Base-by-base conservation (phyloP, 2,113 vertebrate genomes). In the Erythrocercus mccallii region DNA sequence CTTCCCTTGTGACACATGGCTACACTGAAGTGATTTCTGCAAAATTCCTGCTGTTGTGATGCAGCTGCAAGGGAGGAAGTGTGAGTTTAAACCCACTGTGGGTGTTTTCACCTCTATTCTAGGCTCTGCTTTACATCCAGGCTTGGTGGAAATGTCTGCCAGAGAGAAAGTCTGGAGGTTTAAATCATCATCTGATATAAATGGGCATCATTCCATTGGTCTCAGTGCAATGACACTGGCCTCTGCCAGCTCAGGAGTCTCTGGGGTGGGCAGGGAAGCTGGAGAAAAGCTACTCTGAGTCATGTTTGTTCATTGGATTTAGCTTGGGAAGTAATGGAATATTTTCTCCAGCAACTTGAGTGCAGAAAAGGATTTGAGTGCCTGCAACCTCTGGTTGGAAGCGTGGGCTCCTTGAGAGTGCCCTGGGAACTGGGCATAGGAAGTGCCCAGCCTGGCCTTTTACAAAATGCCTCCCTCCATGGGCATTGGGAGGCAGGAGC, bases 121-220 rank as follows among this genome's bases (percentile, higher is more conserved):
- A 61, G 53, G 38, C 44, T 74, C 15, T 61, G 61, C 53, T 69
- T 89, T 85, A 57, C 47, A 51, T 57, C 40, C n/a, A 35, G 53
- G 40, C 65, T 78, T 4, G 4, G 57, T 73, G 66, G 92, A 61
- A 73, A 31, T 19, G 12, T 64, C 37, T 69, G 58, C 47, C 44
- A 42, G 37, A 88, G 70, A 72, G 68, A 30, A 68, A 47, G 54
- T 56, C 57, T 37, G n/a, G 77, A 50, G 48, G 25, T 90, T 81
- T 81, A 78, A 92, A 81, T 62, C 56, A 71, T n/a, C 88, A 74
- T 66, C 48, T 94, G 69, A 64, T 72, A 48, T 19, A 92, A 92
- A 69, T 69, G 57, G 61, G 66, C 77, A 35, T 81, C 33, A 5
- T 68, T 92, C 72, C 77, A 42, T 19, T 79, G 91, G 86, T 61